Conservation (phyloP, 2,797 vertebrate species). For the Hafferia zeledoni region DNA sequence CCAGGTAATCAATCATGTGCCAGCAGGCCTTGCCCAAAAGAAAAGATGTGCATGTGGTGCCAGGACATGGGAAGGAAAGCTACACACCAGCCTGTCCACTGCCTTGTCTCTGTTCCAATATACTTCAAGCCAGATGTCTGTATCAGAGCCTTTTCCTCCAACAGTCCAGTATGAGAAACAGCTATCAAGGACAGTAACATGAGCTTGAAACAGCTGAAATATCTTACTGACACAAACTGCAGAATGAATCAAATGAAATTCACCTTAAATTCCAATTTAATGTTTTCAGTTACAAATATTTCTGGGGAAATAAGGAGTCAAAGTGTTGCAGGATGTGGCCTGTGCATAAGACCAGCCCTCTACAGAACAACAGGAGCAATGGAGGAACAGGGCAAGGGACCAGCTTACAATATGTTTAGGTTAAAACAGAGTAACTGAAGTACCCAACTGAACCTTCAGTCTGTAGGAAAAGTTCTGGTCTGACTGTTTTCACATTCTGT, state of each 20-base stretch:
- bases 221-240: not conserved
- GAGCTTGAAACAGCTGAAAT: not conserved
- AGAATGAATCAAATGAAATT: not conserved
- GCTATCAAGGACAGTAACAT: not conserved
- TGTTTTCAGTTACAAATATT: not conserved
- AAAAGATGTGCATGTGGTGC: not conserved
- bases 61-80: not conserved
- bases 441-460: not conserved
- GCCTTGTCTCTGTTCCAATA: not conserved
- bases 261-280: not conserved
- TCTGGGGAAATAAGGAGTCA: not conserved
- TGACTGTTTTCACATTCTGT: not conserved
- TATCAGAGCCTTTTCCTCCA: not conserved
- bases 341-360: not conserved
- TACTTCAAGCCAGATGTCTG: not conserved
- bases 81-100: not conserved
- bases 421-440: not conserved
- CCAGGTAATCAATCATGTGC: not conserved
- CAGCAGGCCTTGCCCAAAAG: not conserved
- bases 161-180: not conserved
- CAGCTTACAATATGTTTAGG: not conserved
- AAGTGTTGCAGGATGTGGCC: not conserved
- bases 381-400: not conserved
- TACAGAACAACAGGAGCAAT: not conserved
- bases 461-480: not conserved